Evolutionary conservation across 2,113 vertebrate genomes (phyloP).

Genomic region (Triplophysa dalaica): DNA sequence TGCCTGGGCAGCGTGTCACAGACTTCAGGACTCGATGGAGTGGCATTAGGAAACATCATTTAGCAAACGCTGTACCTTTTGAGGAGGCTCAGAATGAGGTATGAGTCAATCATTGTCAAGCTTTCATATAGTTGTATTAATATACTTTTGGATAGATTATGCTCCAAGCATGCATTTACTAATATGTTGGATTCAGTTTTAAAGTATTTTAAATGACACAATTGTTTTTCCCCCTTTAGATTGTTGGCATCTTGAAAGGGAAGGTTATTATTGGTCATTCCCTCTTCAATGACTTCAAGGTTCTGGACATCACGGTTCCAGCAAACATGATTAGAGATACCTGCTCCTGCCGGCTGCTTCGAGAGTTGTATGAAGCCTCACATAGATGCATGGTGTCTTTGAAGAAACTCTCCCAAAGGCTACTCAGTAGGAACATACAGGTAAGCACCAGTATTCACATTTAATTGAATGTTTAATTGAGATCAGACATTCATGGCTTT

Average conservation of each 20-base stretch:
- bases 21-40: slow-evolving; percentile 95
- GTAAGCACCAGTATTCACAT: slow-evolving; percentile 60
- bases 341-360: slow-evolving; percentile 69
- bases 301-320: slow-evolving; percentile 78
- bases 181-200: neutral
- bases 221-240: slow-evolving; percentile 67
- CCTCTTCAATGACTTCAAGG: slow-evolving; percentile 86
- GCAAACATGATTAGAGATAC: slow-evolving; percentile 85
- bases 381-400: slow-evolving; percentile 70
- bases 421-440: slow-evolving; percentile 90
- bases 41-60: slow-evolving; percentile 80
- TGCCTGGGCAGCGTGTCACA: slow-evolving; percentile 77
- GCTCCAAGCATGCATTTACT: neutral
- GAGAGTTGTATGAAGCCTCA: slow-evolving; percentile 66
- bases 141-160: too few species aligned
- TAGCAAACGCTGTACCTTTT: slow-evolving; percentile 80
- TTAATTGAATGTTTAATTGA: too few species aligned
- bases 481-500: too few species aligned
- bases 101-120: slow-evolving; percentile 24
- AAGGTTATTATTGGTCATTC: slow-evolving; percentile 92
- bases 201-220: neutral
- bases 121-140: neutral
- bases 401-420: slow-evolving; percentile 76
- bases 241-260: slow-evolving; percentile 82
- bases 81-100: slow-evolving; percentile 84